Evolutionary conservation across 2,113 vertebrate genomes (phyloP), one percentile per base, ranked within the genome.

Genomic region (Oostethus manadensis): DNA sequence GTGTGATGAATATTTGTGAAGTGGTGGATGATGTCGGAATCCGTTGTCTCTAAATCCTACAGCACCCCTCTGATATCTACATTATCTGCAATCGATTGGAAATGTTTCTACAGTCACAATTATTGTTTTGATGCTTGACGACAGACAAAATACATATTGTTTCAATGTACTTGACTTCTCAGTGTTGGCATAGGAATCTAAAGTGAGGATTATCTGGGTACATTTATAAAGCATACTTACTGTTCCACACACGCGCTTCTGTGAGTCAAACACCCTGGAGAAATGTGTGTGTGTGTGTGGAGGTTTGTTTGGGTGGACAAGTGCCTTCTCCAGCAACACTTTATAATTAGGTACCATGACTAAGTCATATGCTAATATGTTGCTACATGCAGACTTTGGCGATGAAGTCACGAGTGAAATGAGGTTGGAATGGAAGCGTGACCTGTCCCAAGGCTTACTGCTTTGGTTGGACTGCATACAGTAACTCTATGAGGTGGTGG

Each of bases 191-290:
- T 3, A n/a, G 1, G 15, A 51, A 51, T 9, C 4, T 33, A 33
- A 33, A 33, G 29, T 33, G 29, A 33, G 29, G 4, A 33, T 33
- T 33, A 7, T 8, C 29, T 33, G 29, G 4, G 29, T 33, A 33
- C 29, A 7, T 33, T 7, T 33, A 33, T 59, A 33, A 40, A 60
- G 23, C 45, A 56, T 38, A 51, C 22, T 15, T 43, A 54, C 40
- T 23, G 43, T 56, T 57, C 47, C 48, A 26, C 22, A 53, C 18
- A 47, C 56, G 45, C 6, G 38, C 68, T 43, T 44, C 49, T 15
- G 16, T 74, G 64, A 78, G 60, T 70, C 70, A 73, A 18, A 50
- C 15, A 20, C 48, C 75, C 63, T 43, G 7, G 6, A 35, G 74
- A 54, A 14, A 57, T 40, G 26, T 14, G 18, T n/a, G 33, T 20